Evolutionary conservation across 1,140 invertebrate genomes (phyloP).

Genomic region (Drosophila bocki): DNA sequence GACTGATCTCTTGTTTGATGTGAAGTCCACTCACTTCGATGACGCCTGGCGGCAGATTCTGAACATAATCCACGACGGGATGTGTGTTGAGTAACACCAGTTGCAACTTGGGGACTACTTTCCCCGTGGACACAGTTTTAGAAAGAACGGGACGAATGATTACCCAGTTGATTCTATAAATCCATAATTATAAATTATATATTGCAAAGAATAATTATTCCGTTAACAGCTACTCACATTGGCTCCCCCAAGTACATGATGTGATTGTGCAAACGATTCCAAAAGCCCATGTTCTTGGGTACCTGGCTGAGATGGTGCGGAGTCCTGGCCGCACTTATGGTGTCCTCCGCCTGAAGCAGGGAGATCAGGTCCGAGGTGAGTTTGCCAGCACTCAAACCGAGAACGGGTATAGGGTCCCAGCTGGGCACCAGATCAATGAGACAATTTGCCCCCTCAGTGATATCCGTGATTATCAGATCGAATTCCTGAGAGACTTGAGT

Average conservation of each 20-base stretch:
- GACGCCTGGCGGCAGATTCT: constrained; percentile 86
- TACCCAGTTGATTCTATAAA: constrained; percentile 24
- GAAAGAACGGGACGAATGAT: constrained; percentile 19
- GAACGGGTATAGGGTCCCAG: constrained; percentile 30
- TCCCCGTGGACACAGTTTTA: neutral
- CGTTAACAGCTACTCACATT: constrained; percentile 47
- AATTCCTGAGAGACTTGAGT: neutral
- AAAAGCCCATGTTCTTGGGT: constrained; percentile 63
- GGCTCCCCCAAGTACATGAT: constrained; percentile 44
- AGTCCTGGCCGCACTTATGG: constrained; percentile 54
- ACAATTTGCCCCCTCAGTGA: constrained; percentile 57
- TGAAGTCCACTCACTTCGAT: constrained; percentile 87
- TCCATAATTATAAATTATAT: no score
- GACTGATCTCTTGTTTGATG: constrained; percentile 57
- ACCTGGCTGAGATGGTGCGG: constrained; percentile 54
- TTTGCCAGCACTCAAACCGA: constrained; percentile 67
- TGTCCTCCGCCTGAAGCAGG: constrained; percentile 48
- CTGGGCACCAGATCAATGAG: constrained; percentile 19
- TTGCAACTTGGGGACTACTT: constrained; percentile 38
- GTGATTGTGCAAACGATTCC: constrained; percentile 69
- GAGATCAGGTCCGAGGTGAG: constrained; percentile 40
- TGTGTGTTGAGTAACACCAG: constrained; percentile 85
- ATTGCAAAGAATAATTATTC: neutral
- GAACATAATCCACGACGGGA: constrained; percentile 83
- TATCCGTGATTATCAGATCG: constrained; percentile 73